Evolutionary conservation across 2,888 invertebrate species (phyloP).

Genomic region (Alloplasta piceator): DNA sequence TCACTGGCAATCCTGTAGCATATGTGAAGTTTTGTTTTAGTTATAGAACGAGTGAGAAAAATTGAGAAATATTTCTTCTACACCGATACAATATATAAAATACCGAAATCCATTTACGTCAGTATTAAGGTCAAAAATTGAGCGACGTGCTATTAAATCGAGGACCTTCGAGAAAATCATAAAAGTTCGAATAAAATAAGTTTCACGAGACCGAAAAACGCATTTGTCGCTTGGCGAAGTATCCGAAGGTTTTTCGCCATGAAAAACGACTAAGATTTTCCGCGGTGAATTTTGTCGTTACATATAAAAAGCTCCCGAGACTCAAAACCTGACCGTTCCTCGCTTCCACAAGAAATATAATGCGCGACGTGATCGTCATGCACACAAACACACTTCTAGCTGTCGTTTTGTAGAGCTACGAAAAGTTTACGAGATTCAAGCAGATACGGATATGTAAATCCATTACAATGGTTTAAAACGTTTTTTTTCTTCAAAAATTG

Average conservation of each 20-base stretch:
- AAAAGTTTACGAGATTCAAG: constrained; percentile 24
- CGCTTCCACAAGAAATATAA: constrained; percentile 55
- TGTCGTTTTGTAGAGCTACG: constrained; percentile 27
- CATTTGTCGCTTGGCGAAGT: background rate
- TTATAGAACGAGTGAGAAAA: no score
- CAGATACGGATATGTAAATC: background rate
- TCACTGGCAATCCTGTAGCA: no score
- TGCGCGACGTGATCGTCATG: constrained; percentile 61
- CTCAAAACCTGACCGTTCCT: constrained; percentile 20
- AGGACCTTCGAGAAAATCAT: constrained; percentile 69
- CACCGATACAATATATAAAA: no score
- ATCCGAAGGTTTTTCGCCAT: constrained; percentile 20
- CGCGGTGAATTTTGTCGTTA: constrained; percentile 19
- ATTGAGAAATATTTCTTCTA: no score
- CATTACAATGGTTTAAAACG: no score
- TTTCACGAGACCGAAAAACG: constrained; percentile 66
- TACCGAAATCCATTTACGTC: background rate
- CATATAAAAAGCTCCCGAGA: constrained; percentile 17
- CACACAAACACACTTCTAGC: constrained; percentile 26
- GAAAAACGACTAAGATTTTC: constrained; percentile 12
- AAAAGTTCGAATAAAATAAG: constrained; percentile 81
- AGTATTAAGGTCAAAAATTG: background rate
- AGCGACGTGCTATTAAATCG: constrained; percentile 54
- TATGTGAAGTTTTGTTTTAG: no score
- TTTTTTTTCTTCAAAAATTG: no score